Percentiles rank a stretch among this genome's conserved stretches.
These are phyloP conservation scores for Campylorhamphus procurvoides DNA, from an alignment of 2,113 vertebrate genomes.

Conservation along the genomic window DNA sequence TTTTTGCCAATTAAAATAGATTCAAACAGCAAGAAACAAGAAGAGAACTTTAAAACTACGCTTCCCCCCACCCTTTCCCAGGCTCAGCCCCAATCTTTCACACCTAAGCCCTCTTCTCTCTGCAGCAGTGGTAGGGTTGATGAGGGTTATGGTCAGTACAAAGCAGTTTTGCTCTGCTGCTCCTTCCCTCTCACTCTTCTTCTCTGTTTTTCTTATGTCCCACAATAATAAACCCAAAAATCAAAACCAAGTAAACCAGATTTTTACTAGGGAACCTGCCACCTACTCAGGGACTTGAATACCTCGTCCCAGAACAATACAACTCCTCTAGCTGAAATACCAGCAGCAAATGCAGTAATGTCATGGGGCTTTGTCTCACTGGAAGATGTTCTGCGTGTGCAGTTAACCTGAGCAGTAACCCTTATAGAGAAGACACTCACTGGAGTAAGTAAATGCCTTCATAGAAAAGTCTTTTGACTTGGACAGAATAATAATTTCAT, in stretches of 20 bases:
- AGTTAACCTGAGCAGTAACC: neutral
- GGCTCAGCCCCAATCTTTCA: neutral
- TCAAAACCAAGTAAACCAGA: neutral
- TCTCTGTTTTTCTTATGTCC: neutral
- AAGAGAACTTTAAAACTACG: neutral
- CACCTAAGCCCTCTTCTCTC: neutral
- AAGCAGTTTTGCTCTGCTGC: accelerated
- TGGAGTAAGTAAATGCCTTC: neutral
- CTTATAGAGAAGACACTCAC: neutral
- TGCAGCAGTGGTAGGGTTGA: accelerated
- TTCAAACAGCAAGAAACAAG: neutral
- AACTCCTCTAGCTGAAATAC: neutral
- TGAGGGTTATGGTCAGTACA: neutral
- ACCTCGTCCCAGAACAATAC: neutral
- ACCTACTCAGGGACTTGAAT: neutral
- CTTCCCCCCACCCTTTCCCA: neutral
- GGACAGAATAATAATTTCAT: neutral
- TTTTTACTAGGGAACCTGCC: neutral
- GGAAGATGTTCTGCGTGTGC: neutral
- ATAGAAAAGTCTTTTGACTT: neutral
- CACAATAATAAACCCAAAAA: neutral
- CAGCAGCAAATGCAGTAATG: accelerated
- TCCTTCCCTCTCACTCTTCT: neutral
- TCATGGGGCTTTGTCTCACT: neutral
- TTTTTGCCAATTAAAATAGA: neutral